These are phyloP conservation scores for Venustoraphidia nigricollis DNA, from an alignment of 2,888 invertebrate species.

Conservation along the genomic window DNA sequence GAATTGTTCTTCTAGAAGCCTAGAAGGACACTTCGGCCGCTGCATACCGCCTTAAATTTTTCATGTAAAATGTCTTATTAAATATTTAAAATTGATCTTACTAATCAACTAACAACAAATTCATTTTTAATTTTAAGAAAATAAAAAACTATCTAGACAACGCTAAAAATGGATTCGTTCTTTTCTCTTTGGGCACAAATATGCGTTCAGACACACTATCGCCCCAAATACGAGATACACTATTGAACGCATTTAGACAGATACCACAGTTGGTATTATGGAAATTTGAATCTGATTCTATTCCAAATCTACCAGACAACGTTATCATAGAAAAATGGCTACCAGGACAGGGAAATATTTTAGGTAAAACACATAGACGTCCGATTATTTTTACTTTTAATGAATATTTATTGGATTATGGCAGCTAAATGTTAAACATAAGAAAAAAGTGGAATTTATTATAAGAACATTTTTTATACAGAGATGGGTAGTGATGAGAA, in stretches of 20 bases:
- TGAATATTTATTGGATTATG: too few relatives aligned
- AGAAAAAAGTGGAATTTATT: too few relatives aligned
- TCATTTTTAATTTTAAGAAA: conserved; percentile 17
- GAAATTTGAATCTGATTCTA: conserved; percentile 26
- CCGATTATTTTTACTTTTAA: too few relatives aligned
- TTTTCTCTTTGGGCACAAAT: conserved; percentile 28
- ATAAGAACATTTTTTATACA: too few relatives aligned
- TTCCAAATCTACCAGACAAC: conserved; percentile 23
- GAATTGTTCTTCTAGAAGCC: too few relatives aligned
- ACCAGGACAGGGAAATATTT: conserved; percentile 26
- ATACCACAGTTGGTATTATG: conserved; percentile 27
- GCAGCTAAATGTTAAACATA: too few relatives aligned
- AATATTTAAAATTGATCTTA: too few relatives aligned
- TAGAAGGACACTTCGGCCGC: too few relatives aligned
- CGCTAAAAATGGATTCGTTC: conserved; percentile 23
- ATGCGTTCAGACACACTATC: conserved; percentile 24
- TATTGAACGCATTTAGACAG: conserved; percentile 24
- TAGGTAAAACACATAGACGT: conserved; percentile 18
- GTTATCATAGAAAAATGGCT: conserved; percentile 29
- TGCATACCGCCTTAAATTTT: too few relatives aligned
- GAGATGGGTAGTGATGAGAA: too few relatives aligned
- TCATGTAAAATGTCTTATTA: too few relatives aligned
- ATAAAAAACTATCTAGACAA: conserved; percentile 21
- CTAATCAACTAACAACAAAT: too few relatives aligned
- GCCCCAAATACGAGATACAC: conserved; percentile 17